Conservation (phyloP, 2,113 vertebrate genomes). For the Emydocephalus ijimae region DNA sequence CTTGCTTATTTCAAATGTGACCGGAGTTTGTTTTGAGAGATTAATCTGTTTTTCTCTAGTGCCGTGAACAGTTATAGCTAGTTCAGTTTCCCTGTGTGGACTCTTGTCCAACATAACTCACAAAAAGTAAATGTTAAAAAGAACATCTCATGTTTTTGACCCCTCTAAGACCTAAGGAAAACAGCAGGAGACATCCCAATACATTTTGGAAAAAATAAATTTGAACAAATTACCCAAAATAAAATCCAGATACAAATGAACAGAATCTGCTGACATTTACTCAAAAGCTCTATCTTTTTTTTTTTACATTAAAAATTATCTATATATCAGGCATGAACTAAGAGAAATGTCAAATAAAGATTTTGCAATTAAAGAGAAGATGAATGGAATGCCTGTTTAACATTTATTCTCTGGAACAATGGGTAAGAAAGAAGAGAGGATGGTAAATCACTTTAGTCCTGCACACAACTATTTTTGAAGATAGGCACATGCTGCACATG, state of each 20-base stretch:
- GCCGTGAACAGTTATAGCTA: slow-evolving; percentile 42
- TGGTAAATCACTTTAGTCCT: slow-evolving; percentile 44
- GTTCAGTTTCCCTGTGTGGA: slow-evolving; percentile 58
- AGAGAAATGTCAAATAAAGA: slow-evolving; percentile 41
- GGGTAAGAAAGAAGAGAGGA: slow-evolving; percentile 19
- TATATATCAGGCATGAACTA: slow-evolving; percentile 47
- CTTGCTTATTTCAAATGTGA: slow-evolving; percentile 44
- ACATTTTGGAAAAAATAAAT: slow-evolving; percentile 67
- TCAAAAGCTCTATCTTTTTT: slow-evolving; percentile 49
- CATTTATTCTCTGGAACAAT: slow-evolving; percentile 56
- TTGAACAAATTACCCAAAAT: slow-evolving; percentile 26
- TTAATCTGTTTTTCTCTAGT: slow-evolving; percentile 65
- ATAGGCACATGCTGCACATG: slow-evolving; percentile 34
- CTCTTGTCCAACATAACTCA: slow-evolving; percentile 57
- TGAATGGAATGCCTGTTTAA: slow-evolving; percentile 23
- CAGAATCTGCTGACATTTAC: slow-evolving; percentile 64
- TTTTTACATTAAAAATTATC: slow-evolving; percentile 25
- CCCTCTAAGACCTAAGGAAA: slow-evolving; percentile 71
- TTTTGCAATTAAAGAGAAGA: slow-evolving; percentile 27
- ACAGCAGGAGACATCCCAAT: slow-evolving; percentile 60
- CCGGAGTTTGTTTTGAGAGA: slow-evolving; percentile 39
- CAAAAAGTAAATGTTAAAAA: not conserved
- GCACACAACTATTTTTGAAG: slow-evolving; percentile 39
- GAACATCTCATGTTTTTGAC: slow-evolving; percentile 58
- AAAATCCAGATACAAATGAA: slow-evolving; percentile 65